Evolutionary conservation across 2,888 invertebrate species (phyloP).

Genomic region (Aporophyla nigra): DNA sequence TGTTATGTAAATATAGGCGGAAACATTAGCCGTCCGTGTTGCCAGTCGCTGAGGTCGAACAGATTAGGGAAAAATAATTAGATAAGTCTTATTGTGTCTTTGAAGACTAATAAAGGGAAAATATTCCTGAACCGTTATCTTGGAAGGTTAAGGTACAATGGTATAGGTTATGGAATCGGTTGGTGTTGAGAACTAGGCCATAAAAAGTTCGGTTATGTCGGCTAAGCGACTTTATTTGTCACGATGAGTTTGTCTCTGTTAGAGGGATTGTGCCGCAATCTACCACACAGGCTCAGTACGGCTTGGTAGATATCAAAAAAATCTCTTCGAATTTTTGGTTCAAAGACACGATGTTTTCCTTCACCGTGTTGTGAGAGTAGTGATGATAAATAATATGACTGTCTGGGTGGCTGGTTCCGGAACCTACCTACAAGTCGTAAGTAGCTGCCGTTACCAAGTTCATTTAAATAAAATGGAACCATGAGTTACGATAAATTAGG

Average conservation of each 20-base stretch:
- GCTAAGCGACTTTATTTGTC: neutral
- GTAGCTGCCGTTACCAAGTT: neutral
- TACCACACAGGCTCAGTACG: too few species aligned
- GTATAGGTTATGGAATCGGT: neutral
- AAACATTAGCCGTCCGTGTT: conserved; percentile 2
- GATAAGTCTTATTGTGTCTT: neutral
- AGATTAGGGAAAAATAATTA: conserved; percentile 22
- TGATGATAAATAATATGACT: too few species aligned
- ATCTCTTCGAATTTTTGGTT: too few species aligned
- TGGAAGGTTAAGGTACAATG: conserved; percentile 22
- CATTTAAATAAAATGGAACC: neutral
- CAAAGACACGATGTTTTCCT: too few species aligned
- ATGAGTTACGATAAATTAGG: neutral
- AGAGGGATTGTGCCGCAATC: too few species aligned
- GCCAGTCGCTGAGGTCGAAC: neutral
- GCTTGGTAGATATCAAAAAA: too few species aligned
- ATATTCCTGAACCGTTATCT: conserved; percentile 27
- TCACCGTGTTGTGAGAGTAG: too few species aligned
- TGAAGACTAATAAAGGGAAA: conserved; percentile 23
- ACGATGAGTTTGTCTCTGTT: neutral
- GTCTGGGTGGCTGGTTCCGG: too few species aligned
- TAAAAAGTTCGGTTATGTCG: neutral
- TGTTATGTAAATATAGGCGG: neutral
- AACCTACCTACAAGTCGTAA: too few species aligned
- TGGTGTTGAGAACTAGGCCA: neutral